phyloP scores from a whole-genome alignment of 2,113 vertebrate species.

The Podarcis muralis region DNA sequence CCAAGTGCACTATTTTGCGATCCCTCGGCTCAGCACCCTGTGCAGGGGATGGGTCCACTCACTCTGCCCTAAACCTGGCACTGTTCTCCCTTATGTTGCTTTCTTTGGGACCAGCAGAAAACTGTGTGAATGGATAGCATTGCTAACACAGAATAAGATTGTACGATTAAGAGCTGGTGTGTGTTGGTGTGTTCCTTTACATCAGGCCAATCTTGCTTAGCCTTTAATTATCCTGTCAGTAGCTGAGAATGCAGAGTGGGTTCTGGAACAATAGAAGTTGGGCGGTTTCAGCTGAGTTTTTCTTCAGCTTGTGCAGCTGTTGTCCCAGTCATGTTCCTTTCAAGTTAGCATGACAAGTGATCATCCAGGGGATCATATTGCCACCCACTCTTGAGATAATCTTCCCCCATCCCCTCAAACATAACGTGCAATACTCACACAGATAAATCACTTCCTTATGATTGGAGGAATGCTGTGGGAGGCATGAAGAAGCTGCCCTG shows the following conservation, averaged over 20 bases:
- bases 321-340: conserved; percentile 4
- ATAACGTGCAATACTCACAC: conserved; percentile 21
- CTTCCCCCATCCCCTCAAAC: not conserved
- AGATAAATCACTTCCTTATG: conserved; percentile 43
- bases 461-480: conserved; percentile 42
- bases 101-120: not conserved
- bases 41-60: too few species aligned
- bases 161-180: not conserved
- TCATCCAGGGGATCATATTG: conserved; percentile 20
- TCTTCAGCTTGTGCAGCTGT: not conserved
- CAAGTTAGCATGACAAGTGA: conserved; percentile 20
- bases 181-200: not conserved
- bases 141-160: not conserved
- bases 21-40: too few species aligned
- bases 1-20: too few species aligned
- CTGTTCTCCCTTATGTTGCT: too few species aligned
- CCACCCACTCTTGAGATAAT: conserved; percentile 43
- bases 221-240: not conserved
- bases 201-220: not conserved
- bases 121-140: not conserved
- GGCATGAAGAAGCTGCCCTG: conserved; percentile 51
- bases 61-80: too few species aligned
- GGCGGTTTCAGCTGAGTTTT: not conserved
- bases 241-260: not conserved
- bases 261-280: not conserved